Evolutionary conservation across 2,797 vertebrate species (phyloP), one percentile per base, ranked within the genome.

Genomic region (Silurus aristotelis): DNA sequence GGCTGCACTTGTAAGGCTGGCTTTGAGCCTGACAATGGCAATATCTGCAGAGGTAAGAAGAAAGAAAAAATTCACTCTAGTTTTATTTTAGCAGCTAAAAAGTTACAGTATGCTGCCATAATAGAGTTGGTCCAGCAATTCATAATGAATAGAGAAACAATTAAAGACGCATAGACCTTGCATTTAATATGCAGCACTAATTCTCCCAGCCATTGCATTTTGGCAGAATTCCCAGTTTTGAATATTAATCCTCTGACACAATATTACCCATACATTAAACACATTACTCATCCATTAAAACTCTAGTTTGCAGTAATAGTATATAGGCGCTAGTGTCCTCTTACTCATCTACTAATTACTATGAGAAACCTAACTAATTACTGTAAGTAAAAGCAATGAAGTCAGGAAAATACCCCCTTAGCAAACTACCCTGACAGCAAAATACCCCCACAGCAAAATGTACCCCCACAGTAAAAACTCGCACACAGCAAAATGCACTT

Each of bases 1-100:
- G 97, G 97, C 92, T 99, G 98, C 90, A 98, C 98, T 0, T 99
- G 98, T 93, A 99, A 97, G 91, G 96, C 98, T 5, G 98, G 98
- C 14, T 99, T 98, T 0, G 97, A 99, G 90, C 97, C 98, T 0
- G 98, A 99, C 93, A 99, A 98, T 85, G 96, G 96, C 0, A 96
- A 98, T 88, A 94, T 96, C 63, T 99, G 98, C 91, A 96, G 96
- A 95, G 98, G 98, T 99, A 93, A 95, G 80, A 5, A 56, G 25
- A 22, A n/a, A 17, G 66, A 5, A 38, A 38, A 5, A 43, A 38
- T 61, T 1, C 27, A 63, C 20, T 22, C 12, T 76, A 17, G 25
- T 31, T 31, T 56, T 5, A 61, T 61, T 78, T 61, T 61, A 38
- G 3, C 27, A 60, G 56, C 17, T 78, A 10, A 61, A 78, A 61